Base-by-base conservation (phyloP, 2,113 vertebrate species). In the Vulpes ferrilata region DNA sequence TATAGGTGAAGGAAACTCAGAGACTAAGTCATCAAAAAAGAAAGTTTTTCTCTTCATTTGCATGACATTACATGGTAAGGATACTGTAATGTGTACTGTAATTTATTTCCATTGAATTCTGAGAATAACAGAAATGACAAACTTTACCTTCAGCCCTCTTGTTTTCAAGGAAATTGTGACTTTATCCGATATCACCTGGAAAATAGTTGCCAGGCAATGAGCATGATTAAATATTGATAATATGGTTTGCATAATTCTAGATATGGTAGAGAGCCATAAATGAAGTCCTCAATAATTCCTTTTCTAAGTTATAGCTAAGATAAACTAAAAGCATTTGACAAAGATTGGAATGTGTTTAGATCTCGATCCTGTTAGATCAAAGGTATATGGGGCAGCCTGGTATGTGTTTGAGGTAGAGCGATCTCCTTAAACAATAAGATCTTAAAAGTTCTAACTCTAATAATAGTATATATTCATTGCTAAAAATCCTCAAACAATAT, bases 91-190 rank as follows among this genome's bases (percentile, higher is more conserved):
- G 38, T 93, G 51, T 73, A 62, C 3, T 83, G 1, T 22, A 57
- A 78, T 65, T 92, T 89, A 62, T 91, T 93, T 88, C 15, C 20
- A 32, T 22, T 48, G 27, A 78, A 73, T 80, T 88, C 10, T 60
- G 86, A 79, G 71, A 88, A 88, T 92, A 62, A 65, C 8, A 82
- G 69, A 53, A 73, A 83, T 51, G 53, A 79, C 30, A 88, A 60
- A 96, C 48, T 57, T 93, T 86, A 89, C 23, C 32, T 51, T 83
- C 64, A 81, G 22, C 43, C 48, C 12, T 80, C 9, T 22, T 13
- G 74, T 88, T 94, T 84, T 78, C 23, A 71, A 84, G 55, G 38
- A 65, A 92, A 90, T 67, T 69, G 43, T 92, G 43, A 32, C 59
- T 73, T 3, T 89, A 51, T 90, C 27, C 65, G 32, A 60, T 79